phyloP scores from a whole-genome alignment of 2,888 invertebrate species.

The Euzetes globulus region DNA sequence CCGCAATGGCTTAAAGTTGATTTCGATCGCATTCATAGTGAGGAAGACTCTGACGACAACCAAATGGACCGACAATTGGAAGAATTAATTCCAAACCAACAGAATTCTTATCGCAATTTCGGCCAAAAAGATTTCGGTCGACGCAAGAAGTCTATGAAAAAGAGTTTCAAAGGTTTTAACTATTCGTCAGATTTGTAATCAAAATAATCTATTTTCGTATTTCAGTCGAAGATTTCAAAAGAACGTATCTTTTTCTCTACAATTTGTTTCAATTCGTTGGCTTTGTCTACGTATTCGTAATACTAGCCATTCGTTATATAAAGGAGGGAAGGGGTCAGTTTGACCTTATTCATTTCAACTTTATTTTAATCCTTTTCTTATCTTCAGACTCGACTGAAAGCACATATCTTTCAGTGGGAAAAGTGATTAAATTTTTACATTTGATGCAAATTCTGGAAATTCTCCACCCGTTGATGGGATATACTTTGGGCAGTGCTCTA shows the following conservation, averaged over 20 bases:
- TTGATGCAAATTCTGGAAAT: slow-evolving; percentile 76
- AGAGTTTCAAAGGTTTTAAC: slow-evolving; percentile 11
- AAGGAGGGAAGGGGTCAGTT: slow-evolving; percentile 62
- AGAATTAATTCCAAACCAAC: slow-evolving; percentile 52
- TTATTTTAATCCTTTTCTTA: background rate
- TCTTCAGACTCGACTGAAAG: slow-evolving; percentile 57
- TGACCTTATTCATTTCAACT: too few relatives aligned
- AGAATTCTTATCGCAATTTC: slow-evolving; percentile 35
- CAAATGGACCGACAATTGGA: slow-evolving; percentile 59
- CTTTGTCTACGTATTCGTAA: slow-evolving; percentile 62
- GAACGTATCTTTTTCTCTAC: slow-evolving; percentile 67
- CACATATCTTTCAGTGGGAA: slow-evolving; percentile 65
- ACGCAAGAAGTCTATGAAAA: slow-evolving; percentile 29
- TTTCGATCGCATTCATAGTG: slow-evolving; percentile 80
- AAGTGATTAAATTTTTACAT: slow-evolving; percentile 71
- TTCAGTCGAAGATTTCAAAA: slow-evolving; percentile 34
- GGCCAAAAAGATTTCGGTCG: slow-evolving; percentile 35
- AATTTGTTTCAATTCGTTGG: slow-evolving; percentile 83
- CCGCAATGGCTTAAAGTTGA: slow-evolving; percentile 88
- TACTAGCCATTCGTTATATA: slow-evolving; percentile 65
- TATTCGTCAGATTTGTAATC: slow-evolving; percentile 2
- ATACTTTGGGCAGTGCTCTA: slow-evolving; percentile 67
- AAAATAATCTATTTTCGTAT: background rate
- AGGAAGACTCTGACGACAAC: slow-evolving; percentile 60
- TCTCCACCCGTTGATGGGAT: slow-evolving; percentile 78